phyloP scores from a whole-genome alignment of 2,888 invertebrate genomes.

The Drosophila melanosoma region DNA sequence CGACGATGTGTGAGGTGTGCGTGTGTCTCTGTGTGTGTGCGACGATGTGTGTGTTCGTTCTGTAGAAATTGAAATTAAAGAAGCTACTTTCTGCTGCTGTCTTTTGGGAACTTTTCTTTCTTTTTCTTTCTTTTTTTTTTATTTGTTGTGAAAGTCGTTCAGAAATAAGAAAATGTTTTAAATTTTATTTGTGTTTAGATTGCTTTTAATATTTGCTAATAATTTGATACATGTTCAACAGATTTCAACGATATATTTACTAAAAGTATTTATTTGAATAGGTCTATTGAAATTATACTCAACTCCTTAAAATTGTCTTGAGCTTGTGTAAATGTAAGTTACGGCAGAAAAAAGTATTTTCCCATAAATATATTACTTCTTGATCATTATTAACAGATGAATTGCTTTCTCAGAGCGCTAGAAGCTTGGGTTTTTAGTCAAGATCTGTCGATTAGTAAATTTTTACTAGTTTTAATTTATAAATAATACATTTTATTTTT shows the following conservation, averaged over 20 bases:
- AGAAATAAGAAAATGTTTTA: constrained; percentile 34
- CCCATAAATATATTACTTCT: background rate
- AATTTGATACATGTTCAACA: background rate
- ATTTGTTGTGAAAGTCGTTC: constrained; percentile 51
- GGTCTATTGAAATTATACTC: background rate
- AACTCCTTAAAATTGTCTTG: background rate
- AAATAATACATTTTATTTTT: background rate
- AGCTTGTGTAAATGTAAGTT: background rate
- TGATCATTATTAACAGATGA: background rate
- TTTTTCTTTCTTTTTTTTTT: background rate
- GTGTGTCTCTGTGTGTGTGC: background rate
- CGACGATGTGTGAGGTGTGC: constrained; percentile 36
- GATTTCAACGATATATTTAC: background rate
- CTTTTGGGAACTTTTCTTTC: constrained; percentile 29
- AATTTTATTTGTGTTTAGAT: background rate
- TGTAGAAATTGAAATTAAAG: constrained; percentile 44
- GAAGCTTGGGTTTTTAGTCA: background rate
- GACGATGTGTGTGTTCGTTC: constrained; percentile 55
- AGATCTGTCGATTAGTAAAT: rapidly evolving
- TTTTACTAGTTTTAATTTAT: background rate
- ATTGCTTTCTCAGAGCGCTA: background rate
- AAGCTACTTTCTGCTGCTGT: constrained; percentile 6
- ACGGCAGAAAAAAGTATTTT: background rate
- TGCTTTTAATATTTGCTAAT: background rate
- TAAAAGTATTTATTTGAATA: background rate